These are phyloP conservation scores for Gila robusta DNA, from an alignment of 2,797 vertebrate species.

Conservation along the genomic window DNA sequence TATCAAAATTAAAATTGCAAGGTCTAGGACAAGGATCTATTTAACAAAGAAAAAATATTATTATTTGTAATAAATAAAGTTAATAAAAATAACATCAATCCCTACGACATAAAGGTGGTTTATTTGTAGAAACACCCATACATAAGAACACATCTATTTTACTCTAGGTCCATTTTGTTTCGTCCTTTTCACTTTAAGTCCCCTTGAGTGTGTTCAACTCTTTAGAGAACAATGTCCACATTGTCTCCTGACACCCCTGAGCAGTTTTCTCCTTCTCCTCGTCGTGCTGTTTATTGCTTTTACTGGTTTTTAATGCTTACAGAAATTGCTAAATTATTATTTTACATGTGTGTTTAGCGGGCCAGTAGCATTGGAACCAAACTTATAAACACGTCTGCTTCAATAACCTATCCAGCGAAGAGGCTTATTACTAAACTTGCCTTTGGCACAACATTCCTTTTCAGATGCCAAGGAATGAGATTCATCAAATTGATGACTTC, in stretches of 20 bases:
- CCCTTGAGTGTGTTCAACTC: conserved; percentile 65
- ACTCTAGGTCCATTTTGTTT: not conserved
- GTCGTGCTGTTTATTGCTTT: conserved; percentile 64
- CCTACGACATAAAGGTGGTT: not conserved
- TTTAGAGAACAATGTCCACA: conserved; percentile 72
- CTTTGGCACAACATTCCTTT: conserved; percentile 17
- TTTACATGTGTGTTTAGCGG: conserved; percentile 68
- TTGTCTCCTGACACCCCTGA: conserved; percentile 67
- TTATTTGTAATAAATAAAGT: no score
- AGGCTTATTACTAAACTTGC: conserved; percentile 4
- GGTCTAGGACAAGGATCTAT: no score
- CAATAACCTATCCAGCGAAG: conserved; percentile 57
- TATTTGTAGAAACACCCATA: not conserved
- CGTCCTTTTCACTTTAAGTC: conserved; percentile 11
- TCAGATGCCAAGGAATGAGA: conserved; percentile 25
- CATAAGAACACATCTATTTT: not conserved
- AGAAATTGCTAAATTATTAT: conserved; percentile 74
- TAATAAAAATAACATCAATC: no score
- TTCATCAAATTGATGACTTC: not conserved
- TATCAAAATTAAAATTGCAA: no score
- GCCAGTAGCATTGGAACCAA: conserved; percentile 64
- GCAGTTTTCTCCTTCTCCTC: conserved; percentile 71
- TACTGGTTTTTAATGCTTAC: conserved; percentile 46
- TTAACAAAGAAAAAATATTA: no score
- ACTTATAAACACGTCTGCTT: conserved; percentile 74